Base-by-base conservation (phyloP, 2,113 vertebrate genomes). In the Mormyrus lacerda region DNA sequence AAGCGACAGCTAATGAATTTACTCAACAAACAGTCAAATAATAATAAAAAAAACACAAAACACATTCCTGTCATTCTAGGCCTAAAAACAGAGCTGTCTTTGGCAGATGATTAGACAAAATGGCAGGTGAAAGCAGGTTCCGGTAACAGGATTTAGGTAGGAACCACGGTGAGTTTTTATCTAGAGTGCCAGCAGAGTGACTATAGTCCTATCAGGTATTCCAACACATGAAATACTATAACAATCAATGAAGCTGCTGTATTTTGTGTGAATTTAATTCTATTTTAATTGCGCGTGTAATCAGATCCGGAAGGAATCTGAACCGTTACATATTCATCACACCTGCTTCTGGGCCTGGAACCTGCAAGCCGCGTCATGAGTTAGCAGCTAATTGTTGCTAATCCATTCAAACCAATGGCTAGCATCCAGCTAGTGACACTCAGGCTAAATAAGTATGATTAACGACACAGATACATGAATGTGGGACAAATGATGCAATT, bases 361-460 rank as follows among this genome's bases (percentile, higher is more conserved):
- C 73, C 73, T 19, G 13, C 31, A 6, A 79, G 17, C 15, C 35
- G 42, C 31, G 15, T 79, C 73, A 76, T 7, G 17, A 79, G 73
- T 17, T 79, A 42, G 88, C 53, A 89, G 91, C 88, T 35, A 83
- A 88, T 89, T 85, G 82, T 85, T 44, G 82, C 21, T 79, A 79
- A 48, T 69, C 93, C 89, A 89, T 93, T 92, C 94, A 95, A 94
- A 93, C 91, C 91, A 91, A 90, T 92, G 92, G 93, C 94, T 92
- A 85, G 92, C 91, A 89, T 88, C 89, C 92, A 93, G 91, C 91
- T 89, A 89, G 86, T 91, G 91, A 94, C 93, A 93, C 89, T 79
- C 73, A 19, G 35, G 73, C 73, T 79, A 19, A 79, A 39, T 79
- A 42, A 79, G 89, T 91, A 92, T 73, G 91, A 95, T 94, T 94